These are phyloP conservation scores for Peromyscus aztecus DNA, from an alignment of 2,797 vertebrate genomes.

Conservation along the genomic window DNA sequence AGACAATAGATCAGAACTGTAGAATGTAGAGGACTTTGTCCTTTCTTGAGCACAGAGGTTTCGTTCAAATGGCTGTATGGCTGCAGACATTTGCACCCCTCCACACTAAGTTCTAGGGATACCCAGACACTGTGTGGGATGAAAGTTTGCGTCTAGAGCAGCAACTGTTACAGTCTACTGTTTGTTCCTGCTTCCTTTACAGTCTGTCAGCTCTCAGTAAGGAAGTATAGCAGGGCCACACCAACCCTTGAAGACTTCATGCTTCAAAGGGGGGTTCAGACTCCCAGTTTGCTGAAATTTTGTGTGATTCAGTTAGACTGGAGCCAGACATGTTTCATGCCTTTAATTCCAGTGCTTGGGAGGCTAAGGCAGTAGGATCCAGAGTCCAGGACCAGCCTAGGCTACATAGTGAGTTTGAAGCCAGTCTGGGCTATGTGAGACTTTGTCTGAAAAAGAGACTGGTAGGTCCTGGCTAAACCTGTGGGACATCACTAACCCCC, in stretches of 20 bases:
- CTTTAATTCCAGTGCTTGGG: not conserved
- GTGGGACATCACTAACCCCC: not conserved
- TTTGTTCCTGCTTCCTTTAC: not conserved
- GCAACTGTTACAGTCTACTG: not conserved
- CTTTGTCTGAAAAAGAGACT: not conserved
- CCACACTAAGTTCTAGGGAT: not conserved
- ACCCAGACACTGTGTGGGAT: not conserved
- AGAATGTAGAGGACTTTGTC: not conserved
- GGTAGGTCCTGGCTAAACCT: not conserved
- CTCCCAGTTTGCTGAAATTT: not conserved
- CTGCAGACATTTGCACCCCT: too few relatives aligned
- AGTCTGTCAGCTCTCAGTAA: not conserved
- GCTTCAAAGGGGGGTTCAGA: not conserved
- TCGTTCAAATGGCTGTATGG: not conserved
- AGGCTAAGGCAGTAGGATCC: not conserved
- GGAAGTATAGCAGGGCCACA: not conserved
- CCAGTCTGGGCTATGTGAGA: not conserved
- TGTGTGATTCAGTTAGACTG: not conserved
- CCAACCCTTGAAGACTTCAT: not conserved
- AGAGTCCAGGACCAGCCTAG: not conserved
- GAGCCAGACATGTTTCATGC: not conserved
- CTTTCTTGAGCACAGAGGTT: not conserved
- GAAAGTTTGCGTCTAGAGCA: not conserved
- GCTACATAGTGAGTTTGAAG: not conserved
- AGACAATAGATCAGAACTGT: not conserved